Evolutionary conservation across 2,888 invertebrate species (phyloP).

Genomic region (Mesorhabditis belari): DNA sequence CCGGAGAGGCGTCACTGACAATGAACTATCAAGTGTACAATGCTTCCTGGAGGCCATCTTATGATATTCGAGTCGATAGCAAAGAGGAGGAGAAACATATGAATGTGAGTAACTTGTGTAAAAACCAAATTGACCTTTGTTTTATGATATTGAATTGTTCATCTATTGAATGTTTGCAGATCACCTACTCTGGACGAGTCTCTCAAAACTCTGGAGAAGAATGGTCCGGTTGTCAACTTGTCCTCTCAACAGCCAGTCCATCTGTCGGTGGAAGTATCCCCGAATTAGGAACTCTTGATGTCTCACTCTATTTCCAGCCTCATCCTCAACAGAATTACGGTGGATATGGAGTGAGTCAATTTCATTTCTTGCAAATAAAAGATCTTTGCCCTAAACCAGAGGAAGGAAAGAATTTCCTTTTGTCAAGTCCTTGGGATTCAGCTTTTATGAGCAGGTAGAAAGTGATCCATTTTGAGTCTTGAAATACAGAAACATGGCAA

Average conservation of each 20-base stretch:
- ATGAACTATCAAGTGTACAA: conserved; percentile 33
- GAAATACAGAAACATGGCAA: too few species aligned
- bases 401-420: too few species aligned
- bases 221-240: conserved; percentile 39
- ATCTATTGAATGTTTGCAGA: conserved; percentile 12
- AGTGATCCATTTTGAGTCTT: too few species aligned
- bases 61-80: conserved; percentile 44
- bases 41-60: conserved; percentile 41
- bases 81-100: conserved; percentile 12
- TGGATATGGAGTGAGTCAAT: not conserved
- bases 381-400: too few species aligned
- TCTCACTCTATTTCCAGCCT: conserved; percentile 26
- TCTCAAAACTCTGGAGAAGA: conserved; percentile 55
- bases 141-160: not conserved
- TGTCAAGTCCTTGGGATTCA: too few species aligned
- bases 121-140: too few species aligned
- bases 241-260: conserved; percentile 42
- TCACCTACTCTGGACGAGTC: conserved; percentile 54
- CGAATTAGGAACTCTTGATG: conserved; percentile 40
- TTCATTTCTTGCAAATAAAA: not conserved
- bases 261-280: conserved; percentile 38
- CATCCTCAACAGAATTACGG: conserved; percentile 7
- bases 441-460: too few species aligned
- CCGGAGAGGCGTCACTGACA: conserved; percentile 16
- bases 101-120: too few species aligned